Conservation (phyloP, 1,140 invertebrate species). For the Drosophila navojoa region DNA sequence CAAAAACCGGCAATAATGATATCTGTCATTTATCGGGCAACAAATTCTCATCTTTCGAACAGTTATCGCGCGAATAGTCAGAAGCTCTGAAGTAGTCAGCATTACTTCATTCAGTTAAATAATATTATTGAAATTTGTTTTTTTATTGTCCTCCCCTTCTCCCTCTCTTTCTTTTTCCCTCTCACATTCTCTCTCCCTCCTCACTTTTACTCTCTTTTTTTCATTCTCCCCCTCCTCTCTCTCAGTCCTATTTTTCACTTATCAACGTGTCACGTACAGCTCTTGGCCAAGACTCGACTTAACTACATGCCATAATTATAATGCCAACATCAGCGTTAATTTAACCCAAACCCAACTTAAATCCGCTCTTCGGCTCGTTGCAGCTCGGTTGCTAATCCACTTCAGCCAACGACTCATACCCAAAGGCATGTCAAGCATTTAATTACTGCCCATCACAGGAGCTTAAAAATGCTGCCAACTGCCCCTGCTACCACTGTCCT, state of each 20-base stretch:
- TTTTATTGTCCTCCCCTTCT: too few species aligned
- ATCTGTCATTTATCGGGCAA: too few species aligned
- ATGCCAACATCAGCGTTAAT: constrained; percentile 72
- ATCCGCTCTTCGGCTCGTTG: constrained; percentile 23
- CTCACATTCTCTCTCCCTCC: not conserved
- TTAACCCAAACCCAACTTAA: constrained; percentile 31
- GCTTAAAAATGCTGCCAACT: constrained; percentile 59
- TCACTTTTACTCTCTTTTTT: not conserved
- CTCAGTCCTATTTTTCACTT: constrained; percentile 4
- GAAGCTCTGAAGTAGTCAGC: too few species aligned
- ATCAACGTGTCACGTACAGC: constrained; percentile 45
- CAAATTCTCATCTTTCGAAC: too few species aligned
- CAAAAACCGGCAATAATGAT: not conserved
- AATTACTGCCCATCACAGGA: constrained; percentile 77
- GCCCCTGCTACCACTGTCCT: constrained; percentile 1
- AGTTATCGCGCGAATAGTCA: too few species aligned
- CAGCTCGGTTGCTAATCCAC: constrained; percentile 56
- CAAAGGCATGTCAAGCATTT: constrained; percentile 76
- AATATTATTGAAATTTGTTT: too few species aligned
- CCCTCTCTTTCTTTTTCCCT: too few species aligned
- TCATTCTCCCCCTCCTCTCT: not conserved
- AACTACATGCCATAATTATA: constrained; percentile 75
- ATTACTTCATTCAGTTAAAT: too few species aligned
- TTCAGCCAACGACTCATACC: constrained; percentile 52
- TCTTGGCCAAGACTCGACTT: constrained; percentile 47